Conservation (phyloP, 2,888 invertebrate species). For the Chrysolina oricalcia region DNA sequence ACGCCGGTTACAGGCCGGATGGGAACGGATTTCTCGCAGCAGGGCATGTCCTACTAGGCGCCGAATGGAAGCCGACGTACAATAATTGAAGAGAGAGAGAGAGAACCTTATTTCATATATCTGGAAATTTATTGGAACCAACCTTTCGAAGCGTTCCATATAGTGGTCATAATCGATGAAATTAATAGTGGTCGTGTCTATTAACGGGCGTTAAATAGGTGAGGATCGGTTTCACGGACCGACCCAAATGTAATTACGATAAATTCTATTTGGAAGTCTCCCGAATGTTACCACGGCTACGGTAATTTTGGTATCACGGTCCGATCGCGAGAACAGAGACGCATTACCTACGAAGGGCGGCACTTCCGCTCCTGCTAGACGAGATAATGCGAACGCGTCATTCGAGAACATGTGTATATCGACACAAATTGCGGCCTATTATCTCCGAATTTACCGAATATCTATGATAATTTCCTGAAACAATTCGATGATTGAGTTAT, state of each 20-base stretch:
- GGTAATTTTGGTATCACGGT: slow-evolving; percentile 20
- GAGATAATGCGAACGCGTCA: slow-evolving; percentile 27
- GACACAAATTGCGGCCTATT: slow-evolving; percentile 33
- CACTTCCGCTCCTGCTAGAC: slow-evolving; percentile 25
- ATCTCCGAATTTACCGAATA: slow-evolving; percentile 28
- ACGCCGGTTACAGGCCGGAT: no score
- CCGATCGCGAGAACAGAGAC: slow-evolving; percentile 10
- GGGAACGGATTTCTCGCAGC: no score
- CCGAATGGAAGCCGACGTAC: no score
- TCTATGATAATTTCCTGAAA: slow-evolving; percentile 22
- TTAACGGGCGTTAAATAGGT: slow-evolving; percentile 33
- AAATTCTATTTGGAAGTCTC: slow-evolving; percentile 28
- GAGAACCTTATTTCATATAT: background rate
- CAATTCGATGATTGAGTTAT: slow-evolving; percentile 24
- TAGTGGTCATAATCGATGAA: slow-evolving; percentile 19
- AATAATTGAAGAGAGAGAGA: no score
- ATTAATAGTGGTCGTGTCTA: slow-evolving; percentile 25
- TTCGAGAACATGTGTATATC: slow-evolving; percentile 21
- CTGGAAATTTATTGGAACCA: background rate
- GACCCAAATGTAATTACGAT: slow-evolving; percentile 32
- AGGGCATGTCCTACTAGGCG: no score
- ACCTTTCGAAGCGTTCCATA: background rate
- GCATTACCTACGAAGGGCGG: slow-evolving; percentile 1
- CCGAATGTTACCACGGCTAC: slow-evolving; percentile 26
- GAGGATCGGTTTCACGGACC: slow-evolving; percentile 32